A percentile compares a stretch with the other conserved stretches of the same genome.
These are phyloP conservation scores for Mythimna pallens DNA, from an alignment of 2,888 invertebrate genomes.

Conservation along the genomic window DNA sequence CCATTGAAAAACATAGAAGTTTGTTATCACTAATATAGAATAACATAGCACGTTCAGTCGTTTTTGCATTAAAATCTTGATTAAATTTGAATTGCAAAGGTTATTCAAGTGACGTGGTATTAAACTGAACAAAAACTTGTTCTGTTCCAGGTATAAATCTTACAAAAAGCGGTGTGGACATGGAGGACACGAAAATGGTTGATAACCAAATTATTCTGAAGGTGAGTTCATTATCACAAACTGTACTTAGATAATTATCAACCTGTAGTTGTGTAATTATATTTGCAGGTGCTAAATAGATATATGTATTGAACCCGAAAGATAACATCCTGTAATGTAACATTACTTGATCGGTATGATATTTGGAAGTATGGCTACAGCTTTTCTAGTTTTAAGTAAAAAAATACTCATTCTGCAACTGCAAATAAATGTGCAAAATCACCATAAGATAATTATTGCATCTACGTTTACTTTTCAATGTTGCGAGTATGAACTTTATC, in stretches of 20 bases:
- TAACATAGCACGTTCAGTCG: conserved; percentile 15
- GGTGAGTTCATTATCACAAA: conserved; percentile 71
- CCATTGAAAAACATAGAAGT: conserved; percentile 53
- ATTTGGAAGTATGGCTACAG: no score
- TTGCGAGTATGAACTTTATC: conserved; percentile 3
- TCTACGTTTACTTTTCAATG: conserved; percentile 15
- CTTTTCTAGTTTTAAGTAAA: no score
- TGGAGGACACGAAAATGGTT: conserved; percentile 83
- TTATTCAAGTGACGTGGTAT: conserved; percentile 17
- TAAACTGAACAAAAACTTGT: conserved; percentile 50
- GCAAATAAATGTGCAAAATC: background rate
- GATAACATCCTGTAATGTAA: background rate
- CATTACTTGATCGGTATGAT: background rate
- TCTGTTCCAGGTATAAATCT: conserved; percentile 87
- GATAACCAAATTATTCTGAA: conserved; percentile 85
- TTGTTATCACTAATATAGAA: conserved; percentile 37
- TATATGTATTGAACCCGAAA: background rate
- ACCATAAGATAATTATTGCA: background rate
- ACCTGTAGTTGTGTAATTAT: conserved; percentile 4
- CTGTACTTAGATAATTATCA: conserved; percentile 1
- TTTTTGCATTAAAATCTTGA: conserved; percentile 44
- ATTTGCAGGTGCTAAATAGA: background rate
- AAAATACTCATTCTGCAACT: no score
- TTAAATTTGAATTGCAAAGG: conserved; percentile 40
- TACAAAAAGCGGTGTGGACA: conserved; percentile 81